Evolutionary conservation across 2,888 invertebrate genomes (phyloP).

Genomic region (Capitulum mitella): DNA sequence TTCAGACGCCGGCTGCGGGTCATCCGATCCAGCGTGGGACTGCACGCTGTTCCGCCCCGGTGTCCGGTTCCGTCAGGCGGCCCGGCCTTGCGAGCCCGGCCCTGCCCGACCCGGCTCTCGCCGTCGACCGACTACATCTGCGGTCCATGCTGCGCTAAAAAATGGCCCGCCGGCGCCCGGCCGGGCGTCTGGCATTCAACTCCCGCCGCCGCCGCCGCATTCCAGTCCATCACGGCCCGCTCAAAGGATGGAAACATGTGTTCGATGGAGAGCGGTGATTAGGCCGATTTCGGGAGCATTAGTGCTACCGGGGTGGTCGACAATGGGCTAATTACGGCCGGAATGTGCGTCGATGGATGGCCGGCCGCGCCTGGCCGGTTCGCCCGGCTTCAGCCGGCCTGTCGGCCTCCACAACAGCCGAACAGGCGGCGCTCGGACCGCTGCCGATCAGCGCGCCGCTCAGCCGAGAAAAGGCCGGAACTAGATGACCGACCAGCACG

Average conservation of each 20-base stretch:
- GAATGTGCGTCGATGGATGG: conserved; percentile 7
- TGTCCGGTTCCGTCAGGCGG: too few species aligned
- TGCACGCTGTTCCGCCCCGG: too few species aligned
- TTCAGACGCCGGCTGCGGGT: too few species aligned
- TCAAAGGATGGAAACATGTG: conserved; percentile 20
- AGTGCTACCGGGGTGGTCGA: conserved; percentile 21
- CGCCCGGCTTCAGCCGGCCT: too few species aligned
- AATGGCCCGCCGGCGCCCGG: background rate
- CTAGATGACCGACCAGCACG: too few species aligned
- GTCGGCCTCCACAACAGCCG: too few species aligned
- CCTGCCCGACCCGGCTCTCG: too few species aligned
- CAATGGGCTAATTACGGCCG: conserved; percentile 19
- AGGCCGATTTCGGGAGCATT: conserved; percentile 14
- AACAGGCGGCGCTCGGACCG: too few species aligned
- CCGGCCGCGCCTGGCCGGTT: background rate
- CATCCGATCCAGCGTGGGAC: too few species aligned
- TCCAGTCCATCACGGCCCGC: background rate
- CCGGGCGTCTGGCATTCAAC: background rate
- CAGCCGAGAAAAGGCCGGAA: too few species aligned
- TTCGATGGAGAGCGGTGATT: background rate
- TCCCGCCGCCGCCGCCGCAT: background rate
- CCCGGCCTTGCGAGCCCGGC: too few species aligned
- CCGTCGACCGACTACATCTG: background rate
- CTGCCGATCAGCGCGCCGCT: too few species aligned
- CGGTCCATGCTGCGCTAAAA: background rate